Evolutionary conservation across 2,888 invertebrate species (phyloP), one percentile per base, ranked within the genome.

Genomic region (Parnassius glacialis): DNA sequence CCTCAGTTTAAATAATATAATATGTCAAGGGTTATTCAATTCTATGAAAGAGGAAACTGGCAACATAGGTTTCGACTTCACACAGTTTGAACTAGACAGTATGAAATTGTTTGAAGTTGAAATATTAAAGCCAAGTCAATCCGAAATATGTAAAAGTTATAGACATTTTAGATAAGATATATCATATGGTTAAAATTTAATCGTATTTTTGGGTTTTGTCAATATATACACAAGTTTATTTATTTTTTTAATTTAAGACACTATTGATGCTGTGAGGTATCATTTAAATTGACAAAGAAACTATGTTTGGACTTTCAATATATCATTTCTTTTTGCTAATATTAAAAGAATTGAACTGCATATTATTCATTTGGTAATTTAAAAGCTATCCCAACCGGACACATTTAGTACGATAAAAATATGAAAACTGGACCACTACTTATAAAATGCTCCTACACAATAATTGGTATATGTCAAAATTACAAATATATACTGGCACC

Each of bases 261-360:
- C 16, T 42, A 42, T 43, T 41, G 13, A 25, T 52, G 44, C 34
- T 25, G 20, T 54, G 50, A 50, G 60, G 55, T 60, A 59, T 44
- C 45, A 12, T 51, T 43, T 16, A 9, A 57, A 50, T 59, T 52
- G 59, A 59, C 59, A 59, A 59, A 59, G 20, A 20, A 57, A 52
- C 20, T 56, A 12, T 54, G n/a, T 45, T 34, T 34, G 52, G 41
- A 59, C 47, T 52, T 47, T 41, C 2, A 10, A 12, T 45, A 48
- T 48, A 13, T 48, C 5, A 13, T 7, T 0, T 9, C 9, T 13
- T 48, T 2, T 48, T 13, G 5, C n/a, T 45, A 12, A 45, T 45
- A 45, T 11, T 13, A 5, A 48, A 13, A 13, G 3, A 13, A 2
- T 34, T 34, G 7, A 7, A 5, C 34, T 7, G 5, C 7, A 34